These are phyloP conservation scores for Berghia stephanieae DNA, from an alignment of 1,140 invertebrate species.

Conservation along the genomic window DNA sequence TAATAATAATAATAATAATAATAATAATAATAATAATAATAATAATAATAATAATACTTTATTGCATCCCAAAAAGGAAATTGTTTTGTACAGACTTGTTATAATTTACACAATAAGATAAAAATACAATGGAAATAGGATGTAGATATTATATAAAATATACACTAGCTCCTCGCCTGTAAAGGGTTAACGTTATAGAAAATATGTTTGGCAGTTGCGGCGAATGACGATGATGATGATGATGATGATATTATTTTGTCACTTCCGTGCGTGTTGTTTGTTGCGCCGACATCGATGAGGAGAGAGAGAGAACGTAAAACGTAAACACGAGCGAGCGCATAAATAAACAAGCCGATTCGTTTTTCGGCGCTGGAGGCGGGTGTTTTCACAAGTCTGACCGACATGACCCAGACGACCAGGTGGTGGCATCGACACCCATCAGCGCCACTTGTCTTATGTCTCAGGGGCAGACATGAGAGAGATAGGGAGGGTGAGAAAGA, in stretches of 20 bases:
- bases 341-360: neutral
- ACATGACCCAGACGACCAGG: neutral
- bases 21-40: neutral
- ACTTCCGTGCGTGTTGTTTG: no score
- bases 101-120: no score
- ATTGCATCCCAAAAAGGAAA: no score
- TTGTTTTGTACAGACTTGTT: no score
- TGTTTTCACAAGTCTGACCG: neutral
- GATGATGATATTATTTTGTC: constrained; percentile 3
- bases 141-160: no score
- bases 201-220: no score
- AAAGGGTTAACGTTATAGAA: no score
- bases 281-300: no score
- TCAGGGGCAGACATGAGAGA: neutral
- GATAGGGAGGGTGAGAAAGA: constrained; percentile 4
- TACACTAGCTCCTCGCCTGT: no score
- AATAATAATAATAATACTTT: no score
- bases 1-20: constrained; percentile 6
- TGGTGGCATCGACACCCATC: no score
- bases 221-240: neutral
- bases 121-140: no score
- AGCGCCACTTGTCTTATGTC: neutral
- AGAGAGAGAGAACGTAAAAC: neutral
- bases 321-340: neutral
- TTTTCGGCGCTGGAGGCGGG: neutral